A percentile compares a stretch with the other conserved stretches of the same genome.
These are phyloP conservation scores for Agelastica alni DNA, from an alignment of 2,888 invertebrate genomes.

Conservation along the genomic window DNA sequence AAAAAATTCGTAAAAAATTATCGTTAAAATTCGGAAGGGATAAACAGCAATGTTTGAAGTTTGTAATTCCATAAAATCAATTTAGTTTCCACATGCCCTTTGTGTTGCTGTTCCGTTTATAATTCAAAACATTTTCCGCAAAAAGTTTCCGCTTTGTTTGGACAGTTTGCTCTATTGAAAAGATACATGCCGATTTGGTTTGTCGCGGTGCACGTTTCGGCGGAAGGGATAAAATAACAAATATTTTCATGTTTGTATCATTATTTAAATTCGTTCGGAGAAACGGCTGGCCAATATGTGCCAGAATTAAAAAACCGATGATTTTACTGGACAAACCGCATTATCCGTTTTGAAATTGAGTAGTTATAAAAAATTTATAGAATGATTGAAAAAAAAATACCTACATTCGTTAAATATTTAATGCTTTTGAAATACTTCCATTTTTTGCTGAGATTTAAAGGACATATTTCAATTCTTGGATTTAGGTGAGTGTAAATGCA, in stretches of 20 bases:
- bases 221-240: background rate
- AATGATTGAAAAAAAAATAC: too few species aligned
- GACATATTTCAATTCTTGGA: too few species aligned
- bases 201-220: background rate
- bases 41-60: slow-evolving; percentile 11
- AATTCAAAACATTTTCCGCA: slow-evolving; percentile 10
- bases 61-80: slow-evolving; percentile 25
- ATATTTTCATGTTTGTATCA: background rate
- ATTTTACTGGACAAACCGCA: too few species aligned
- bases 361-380: too few species aligned
- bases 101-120: slow-evolving; percentile 3
- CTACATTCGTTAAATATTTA: too few species aligned
- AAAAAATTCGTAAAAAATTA: slow-evolving; percentile 25
- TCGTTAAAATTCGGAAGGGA: slow-evolving; percentile 18
- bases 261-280: too few species aligned
- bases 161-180: background rate
- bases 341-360: too few species aligned
- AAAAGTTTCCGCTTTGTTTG: background rate
- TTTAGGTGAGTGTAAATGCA: too few species aligned
- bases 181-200: background rate
- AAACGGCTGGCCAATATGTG: too few species aligned
- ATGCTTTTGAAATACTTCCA: too few species aligned
- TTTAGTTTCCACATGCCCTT: slow-evolving; percentile 9
- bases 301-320: too few species aligned
- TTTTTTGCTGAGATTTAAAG: too few species aligned